Conservation (phyloP, 2,113 vertebrate genomes). For the Mionectes macconnelli region DNA sequence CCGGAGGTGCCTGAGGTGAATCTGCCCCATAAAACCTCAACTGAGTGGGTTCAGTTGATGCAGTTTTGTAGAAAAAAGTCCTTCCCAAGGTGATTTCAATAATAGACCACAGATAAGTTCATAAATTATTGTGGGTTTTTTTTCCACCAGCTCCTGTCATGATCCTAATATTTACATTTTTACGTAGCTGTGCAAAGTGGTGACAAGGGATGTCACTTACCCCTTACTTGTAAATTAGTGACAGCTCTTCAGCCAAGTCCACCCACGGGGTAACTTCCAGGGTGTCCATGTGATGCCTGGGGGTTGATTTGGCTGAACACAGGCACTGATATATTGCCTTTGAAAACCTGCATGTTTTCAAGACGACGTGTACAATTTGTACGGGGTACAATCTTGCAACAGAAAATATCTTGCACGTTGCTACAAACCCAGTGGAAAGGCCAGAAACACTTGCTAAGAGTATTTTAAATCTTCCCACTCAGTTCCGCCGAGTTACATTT, state of each 20-base stretch:
- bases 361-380: neutral
- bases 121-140: neutral
- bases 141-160: neutral
- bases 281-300: neutral
- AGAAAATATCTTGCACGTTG: neutral
- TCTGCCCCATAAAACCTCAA: accelerated
- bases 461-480: neutral
- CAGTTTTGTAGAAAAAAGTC: neutral
- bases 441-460: neutral
- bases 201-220: neutral
- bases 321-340: neutral
- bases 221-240: neutral
- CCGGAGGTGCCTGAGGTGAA: neutral
- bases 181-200: neutral
- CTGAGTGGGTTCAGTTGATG: accelerated
- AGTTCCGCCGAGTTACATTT: neutral
- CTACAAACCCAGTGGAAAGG: neutral
- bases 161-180: neutral
- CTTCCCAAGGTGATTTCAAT: neutral
- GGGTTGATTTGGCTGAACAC: neutral
- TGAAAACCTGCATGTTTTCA: neutral
- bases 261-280: neutral
- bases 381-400: neutral
- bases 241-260: neutral
- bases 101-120: neutral